Evolutionary conservation across 2,888 invertebrate species (phyloP).

Genomic region (Zeuzera pyrina): DNA sequence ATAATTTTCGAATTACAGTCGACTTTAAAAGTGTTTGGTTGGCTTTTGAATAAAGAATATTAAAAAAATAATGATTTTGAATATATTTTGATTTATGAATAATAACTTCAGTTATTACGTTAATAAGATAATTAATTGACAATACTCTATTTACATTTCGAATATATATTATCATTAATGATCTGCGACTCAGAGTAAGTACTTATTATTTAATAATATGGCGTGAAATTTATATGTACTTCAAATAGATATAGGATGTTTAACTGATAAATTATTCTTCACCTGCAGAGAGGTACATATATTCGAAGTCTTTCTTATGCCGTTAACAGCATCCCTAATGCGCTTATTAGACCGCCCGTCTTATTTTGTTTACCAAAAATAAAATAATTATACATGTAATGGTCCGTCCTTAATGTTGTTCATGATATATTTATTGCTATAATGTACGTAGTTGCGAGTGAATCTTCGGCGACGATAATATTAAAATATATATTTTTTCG

Average conservation of each 20-base stretch:
- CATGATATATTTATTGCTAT: slow-evolving; percentile 58
- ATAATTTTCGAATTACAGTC: too few relatives aligned
- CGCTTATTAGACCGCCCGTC: slow-evolving; percentile 45
- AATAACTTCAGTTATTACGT: not conserved
- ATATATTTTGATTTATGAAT: too few relatives aligned
- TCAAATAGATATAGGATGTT: not conserved
- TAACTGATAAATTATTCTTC: slow-evolving; percentile 28
- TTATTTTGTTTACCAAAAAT: slow-evolving; percentile 46
- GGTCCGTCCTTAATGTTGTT: slow-evolving; percentile 33
- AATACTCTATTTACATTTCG: too few relatives aligned
- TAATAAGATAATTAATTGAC: not conserved
- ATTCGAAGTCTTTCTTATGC: slow-evolving; percentile 27
- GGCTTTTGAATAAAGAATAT: too few relatives aligned
- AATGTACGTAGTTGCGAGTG: slow-evolving; percentile 34
- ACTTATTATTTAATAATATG: slow-evolving; percentile 15
- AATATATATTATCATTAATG: too few relatives aligned
- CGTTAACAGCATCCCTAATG: slow-evolving; percentile 47
- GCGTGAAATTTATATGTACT: slow-evolving; percentile 19
- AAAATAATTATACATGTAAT: slow-evolving; percentile 50
- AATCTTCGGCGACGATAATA: slow-evolving; percentile 36
- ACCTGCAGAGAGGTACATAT: slow-evolving; percentile 38
- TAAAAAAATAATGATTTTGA: too few relatives aligned
- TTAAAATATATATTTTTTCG: slow-evolving; percentile 50
- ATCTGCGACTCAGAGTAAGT: too few relatives aligned
- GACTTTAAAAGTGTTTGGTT: too few relatives aligned